phyloP scores from a whole-genome alignment of 2,888 invertebrate genomes.

The Herminia tarsipennalis region DNA sequence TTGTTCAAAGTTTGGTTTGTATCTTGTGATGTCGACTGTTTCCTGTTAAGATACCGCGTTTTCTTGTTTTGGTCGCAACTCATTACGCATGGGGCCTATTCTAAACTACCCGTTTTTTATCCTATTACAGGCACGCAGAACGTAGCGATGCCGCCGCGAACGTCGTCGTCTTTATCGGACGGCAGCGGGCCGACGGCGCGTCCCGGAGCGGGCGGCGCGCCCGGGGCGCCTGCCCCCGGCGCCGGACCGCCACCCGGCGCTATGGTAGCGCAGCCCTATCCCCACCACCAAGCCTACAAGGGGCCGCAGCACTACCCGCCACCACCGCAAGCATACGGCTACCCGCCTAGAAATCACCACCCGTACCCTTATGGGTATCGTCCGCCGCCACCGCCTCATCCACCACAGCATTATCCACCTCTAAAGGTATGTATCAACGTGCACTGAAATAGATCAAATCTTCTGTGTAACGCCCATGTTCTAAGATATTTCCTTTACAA shows the following conservation, averaged over 20 bases:
- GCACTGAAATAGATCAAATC: no score
- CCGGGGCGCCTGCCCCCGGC: constrained; percentile 60
- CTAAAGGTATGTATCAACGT: constrained; percentile 73
- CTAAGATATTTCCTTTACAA: no score
- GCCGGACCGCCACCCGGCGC: constrained; percentile 72
- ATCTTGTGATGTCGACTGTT: neutral
- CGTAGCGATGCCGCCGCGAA: constrained; percentile 98
- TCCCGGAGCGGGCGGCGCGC: constrained; percentile 56
- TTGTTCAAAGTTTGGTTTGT: neutral
- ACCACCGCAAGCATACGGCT: constrained; percentile 76
- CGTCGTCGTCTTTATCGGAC: constrained; percentile 91
- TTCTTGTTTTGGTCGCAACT: no score
- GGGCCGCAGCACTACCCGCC: constrained; percentile 80
- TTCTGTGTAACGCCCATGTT: no score
- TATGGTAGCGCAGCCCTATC: constrained; percentile 75
- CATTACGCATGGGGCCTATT: no score
- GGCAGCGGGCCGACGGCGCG: constrained; percentile 79
- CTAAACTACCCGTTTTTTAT: no score
- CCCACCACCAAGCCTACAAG: constrained; percentile 74
- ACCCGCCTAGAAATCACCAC: constrained; percentile 79
- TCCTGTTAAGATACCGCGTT: neutral
- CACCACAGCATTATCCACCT: constrained; percentile 76
- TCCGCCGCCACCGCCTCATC: constrained; percentile 76
- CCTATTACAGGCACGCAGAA: constrained; percentile 91
- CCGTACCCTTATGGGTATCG: constrained; percentile 80